phyloP scores from a whole-genome alignment of 2,113 vertebrate species.

The Oenanthe oenanthe region DNA sequence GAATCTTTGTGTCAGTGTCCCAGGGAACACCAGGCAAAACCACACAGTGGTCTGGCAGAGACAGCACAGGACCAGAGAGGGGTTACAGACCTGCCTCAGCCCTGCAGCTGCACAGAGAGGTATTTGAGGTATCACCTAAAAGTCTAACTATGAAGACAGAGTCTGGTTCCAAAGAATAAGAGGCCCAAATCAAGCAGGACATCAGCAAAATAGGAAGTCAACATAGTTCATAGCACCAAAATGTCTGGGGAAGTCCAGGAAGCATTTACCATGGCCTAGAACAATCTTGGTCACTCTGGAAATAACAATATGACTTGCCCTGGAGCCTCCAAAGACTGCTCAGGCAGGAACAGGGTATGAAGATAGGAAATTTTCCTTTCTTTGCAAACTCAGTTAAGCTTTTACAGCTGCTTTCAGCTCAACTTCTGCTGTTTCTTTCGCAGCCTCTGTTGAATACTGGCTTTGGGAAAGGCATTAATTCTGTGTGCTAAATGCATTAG shows the following conservation, averaged over 20 bases:
- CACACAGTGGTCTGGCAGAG: neutral
- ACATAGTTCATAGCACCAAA: neutral
- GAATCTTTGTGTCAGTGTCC: neutral
- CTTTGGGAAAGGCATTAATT: neutral
- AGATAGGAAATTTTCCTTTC: neutral
- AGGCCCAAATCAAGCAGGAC: neutral
- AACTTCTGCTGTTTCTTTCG: neutral
- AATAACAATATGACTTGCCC: neutral
- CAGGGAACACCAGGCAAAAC: neutral
- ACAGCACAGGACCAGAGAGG: neutral
- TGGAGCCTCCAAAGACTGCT: neutral
- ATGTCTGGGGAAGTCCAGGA: neutral
- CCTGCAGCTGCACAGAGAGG: neutral
- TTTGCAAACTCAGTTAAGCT: neutral
- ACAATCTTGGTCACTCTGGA: neutral
- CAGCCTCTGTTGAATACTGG: neutral
- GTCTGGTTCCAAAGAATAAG: neutral
- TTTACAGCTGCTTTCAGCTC: neutral
- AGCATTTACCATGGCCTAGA: neutral
- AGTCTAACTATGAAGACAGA: fast-evolving
- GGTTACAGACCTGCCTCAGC: neutral
- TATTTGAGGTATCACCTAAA: neutral
- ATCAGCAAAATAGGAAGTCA: neutral
- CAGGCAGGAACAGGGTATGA: neutral
- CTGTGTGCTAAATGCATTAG: neutral